Evolutionary conservation across 2,797 vertebrate species (phyloP).

Genomic region (Ptychobarbus kaznakovi): DNA sequence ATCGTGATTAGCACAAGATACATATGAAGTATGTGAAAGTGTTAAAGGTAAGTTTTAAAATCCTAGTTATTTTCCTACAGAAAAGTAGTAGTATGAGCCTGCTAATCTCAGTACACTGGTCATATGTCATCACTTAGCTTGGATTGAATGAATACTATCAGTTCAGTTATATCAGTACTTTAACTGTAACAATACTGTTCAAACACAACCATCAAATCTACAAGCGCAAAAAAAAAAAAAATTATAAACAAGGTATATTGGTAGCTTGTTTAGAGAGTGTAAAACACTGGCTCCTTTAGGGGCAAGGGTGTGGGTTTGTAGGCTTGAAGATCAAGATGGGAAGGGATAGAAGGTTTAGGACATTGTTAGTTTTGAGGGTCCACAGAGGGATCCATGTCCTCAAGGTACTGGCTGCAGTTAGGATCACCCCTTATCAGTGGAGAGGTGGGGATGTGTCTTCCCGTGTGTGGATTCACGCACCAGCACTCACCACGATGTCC

Average conservation of each 20-base stretch:
- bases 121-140: conserved; percentile 3
- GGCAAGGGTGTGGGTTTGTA: conserved; percentile 7
- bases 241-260: conserved; percentile 66
- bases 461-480: conserved; percentile 94
- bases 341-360: background rate
- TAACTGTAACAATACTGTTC: conserved; percentile 28
- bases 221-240: conserved; percentile 13
- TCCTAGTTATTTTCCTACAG: conserved; percentile 26
- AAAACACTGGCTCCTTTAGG: conserved; percentile 64
- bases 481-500: conserved; percentile 97
- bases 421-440: conserved; percentile 93
- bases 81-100: background rate
- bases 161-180: conserved; percentile 31
- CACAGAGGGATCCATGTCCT: conserved; percentile 72
- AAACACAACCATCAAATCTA: conserved; percentile 43
- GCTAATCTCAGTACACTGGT: conserved; percentile 4
- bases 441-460: conserved; percentile 85
- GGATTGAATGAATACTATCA: conserved; percentile 22
- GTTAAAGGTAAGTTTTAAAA: conserved; percentile 25
- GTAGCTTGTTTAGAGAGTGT: conserved; percentile 73
- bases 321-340: conserved; percentile 15
- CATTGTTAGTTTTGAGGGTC: conserved; percentile 71
- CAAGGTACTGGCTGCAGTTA: conserved; percentile 92
- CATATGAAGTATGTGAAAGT: conserved; percentile 20
- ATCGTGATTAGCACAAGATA: conserved; percentile 2